Conservation (phyloP, 2,797 vertebrate genomes). For the Poeciliopsis gracilis region DNA sequence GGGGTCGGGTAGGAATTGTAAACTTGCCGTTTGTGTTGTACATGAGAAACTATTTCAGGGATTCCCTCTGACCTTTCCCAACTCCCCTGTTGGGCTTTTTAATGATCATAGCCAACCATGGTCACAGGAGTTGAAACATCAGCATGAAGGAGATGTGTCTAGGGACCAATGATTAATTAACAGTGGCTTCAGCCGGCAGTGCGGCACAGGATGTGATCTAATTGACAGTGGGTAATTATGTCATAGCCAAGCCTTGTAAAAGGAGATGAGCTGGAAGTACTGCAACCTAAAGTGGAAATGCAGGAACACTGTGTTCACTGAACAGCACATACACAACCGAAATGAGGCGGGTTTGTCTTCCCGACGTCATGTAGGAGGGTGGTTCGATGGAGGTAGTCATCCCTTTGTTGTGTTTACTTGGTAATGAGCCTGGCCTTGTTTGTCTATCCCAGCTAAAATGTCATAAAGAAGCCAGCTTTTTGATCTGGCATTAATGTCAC, state of each 20-base stretch:
- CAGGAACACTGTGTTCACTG: slow-evolving; percentile 20
- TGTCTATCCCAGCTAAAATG: slow-evolving; percentile 64
- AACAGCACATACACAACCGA: slow-evolving; percentile 24
- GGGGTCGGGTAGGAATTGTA: not conserved
- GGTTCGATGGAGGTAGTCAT: slow-evolving; percentile 50
- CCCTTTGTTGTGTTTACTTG: slow-evolving; percentile 31
- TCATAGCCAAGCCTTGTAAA: slow-evolving; percentile 71
- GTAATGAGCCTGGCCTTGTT: slow-evolving; percentile 55
- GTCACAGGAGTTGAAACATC: slow-evolving; percentile 50
- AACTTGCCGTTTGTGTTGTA: not conserved
- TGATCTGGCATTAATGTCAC: slow-evolving; percentile 64
- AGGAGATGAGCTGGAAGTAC: slow-evolving; percentile 69
- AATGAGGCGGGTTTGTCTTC: slow-evolving; percentile 54
- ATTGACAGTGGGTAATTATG: slow-evolving; percentile 72
- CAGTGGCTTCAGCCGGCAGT: slow-evolving; percentile 63
- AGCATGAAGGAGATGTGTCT: slow-evolving; percentile 53
- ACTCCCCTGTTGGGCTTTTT: slow-evolving; percentile 35
- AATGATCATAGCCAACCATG: slow-evolving; percentile 24
- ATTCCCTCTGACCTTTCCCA: slow-evolving; percentile 28
- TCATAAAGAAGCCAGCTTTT: slow-evolving; percentile 58
- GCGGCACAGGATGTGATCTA: slow-evolving; percentile 71
- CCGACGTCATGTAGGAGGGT: slow-evolving; percentile 40
- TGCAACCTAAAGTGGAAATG: slow-evolving; percentile 57
- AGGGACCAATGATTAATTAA: slow-evolving; percentile 74
- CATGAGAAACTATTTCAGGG: slow-evolving; percentile 22